Base-by-base conservation (phyloP, 1,140 invertebrate genomes). In the Trissolcus basalis region DNA sequence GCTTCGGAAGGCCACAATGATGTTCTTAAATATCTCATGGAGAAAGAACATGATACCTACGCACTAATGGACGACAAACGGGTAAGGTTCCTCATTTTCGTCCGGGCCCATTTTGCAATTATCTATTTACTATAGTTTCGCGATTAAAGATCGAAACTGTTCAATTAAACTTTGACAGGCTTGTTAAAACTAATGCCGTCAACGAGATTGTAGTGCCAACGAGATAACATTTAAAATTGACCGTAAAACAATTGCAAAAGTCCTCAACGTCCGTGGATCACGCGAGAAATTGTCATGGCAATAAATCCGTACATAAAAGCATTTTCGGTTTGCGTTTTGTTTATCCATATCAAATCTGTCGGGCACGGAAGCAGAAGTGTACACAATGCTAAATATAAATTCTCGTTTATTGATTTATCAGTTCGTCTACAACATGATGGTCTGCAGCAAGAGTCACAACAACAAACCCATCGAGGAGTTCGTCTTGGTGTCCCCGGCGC, bases 351-450 rank as follows among this genome's bases (percentile, higher is more conserved):
- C 27, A 70, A 70, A 55, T 60, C 45, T 32, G 5, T 50, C 16
- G 27, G 32, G 13, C 76, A 78, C 60, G 76, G 44, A 77, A 41
- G n/a, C n/a, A n/a, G n/a, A n/a, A n/a, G n/a, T 35, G 33, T 35
- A 6, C 10, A 12, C n/a, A 9, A n/a, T n/a, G 35, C 14, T 53
- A 61, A 61, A 35, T 48, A 64, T 56, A 67, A 61, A 60, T 15
- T 32, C 12, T 70, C 48, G 49, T 72, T 67, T 47, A 49, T 60
- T 67, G 3, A 27, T 27, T n/a, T 27, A 27, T 27, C 90, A 95
- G 93, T 99, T 99, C 86, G 96, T 99, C 16, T 98, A 98, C 88
- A 99, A 99, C 86, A 90, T 99, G 81, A 99, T 99, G 96, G 93
- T 98, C 4, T 98, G 97, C 86, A 98, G 97, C 8, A 99, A 99